Evolutionary conservation across 2,113 vertebrate species (phyloP).

Genomic region (Rousettus leschenaultii): DNA sequence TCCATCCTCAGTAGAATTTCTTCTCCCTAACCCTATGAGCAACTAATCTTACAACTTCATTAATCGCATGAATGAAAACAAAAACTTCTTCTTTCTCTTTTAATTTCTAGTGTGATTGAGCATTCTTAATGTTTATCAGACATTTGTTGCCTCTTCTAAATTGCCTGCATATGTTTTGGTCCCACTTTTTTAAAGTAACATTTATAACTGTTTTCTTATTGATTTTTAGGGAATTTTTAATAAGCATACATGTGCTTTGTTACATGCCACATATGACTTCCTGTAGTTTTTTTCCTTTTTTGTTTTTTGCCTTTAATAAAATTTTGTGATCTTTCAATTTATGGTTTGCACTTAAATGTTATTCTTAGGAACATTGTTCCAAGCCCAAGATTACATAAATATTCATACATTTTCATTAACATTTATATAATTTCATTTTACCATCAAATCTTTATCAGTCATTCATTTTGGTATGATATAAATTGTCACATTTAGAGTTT

Average conservation of each 20-base stretch:
- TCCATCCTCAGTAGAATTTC: not conserved
- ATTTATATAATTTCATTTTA: not conserved
- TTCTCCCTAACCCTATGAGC: not conserved
- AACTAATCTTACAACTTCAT: not conserved
- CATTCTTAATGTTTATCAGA: not conserved
- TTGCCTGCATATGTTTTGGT: not conserved
- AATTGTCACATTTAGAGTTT: not conserved
- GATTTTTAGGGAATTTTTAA: not conserved
- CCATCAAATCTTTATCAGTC: not conserved
- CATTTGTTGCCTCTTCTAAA: conserved; percentile 3
- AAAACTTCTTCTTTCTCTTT: not conserved
- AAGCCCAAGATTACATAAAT: not conserved
- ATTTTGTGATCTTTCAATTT: not conserved
- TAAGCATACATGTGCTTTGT: not conserved
- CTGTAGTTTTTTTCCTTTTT: not conserved
- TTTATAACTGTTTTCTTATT: not conserved
- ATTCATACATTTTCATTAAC: not conserved
- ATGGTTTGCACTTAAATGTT: conserved; percentile 4
- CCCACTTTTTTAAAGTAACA: not conserved
- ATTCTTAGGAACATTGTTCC: not conserved
- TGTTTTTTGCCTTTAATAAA: not conserved
- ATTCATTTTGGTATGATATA: not conserved
- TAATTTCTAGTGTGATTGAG: not conserved
- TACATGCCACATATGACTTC: not conserved
- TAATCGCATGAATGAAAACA: not conserved